A percentile compares a stretch with the other conserved stretches of the same genome.
phyloP scores from a whole-genome alignment of 2,113 vertebrate genomes.

The Protobothrops flavoviridis region DNA sequence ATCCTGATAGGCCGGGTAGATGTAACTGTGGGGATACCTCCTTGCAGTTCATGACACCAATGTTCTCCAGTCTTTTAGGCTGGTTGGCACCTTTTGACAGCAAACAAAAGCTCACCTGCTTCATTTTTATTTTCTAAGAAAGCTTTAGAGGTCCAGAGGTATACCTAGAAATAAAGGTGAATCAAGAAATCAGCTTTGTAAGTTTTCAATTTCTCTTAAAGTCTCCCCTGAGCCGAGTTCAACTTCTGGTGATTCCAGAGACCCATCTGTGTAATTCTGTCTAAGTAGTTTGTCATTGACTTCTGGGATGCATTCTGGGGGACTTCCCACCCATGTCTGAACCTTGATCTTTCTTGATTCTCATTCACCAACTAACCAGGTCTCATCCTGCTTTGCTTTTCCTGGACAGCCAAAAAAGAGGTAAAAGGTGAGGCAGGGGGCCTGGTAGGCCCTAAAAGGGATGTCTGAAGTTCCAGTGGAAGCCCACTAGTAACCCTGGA shows the following conservation, averaged over 20 bases:
- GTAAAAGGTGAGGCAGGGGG: background rate
- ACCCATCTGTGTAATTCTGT: background rate
- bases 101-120: background rate
- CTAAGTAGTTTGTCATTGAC: background rate
- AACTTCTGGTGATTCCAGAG: background rate
- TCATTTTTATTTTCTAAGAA: background rate
- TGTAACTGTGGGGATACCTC: background rate
- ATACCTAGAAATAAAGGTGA: background rate
- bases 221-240: background rate
- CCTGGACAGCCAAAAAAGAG: background rate
- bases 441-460: background rate
- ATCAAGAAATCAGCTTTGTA: background rate
- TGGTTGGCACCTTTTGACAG: background rate
- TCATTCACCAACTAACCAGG: background rate
- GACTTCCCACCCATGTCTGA: background rate
- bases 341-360: background rate
- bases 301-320: background rate
- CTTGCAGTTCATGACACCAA: background rate
- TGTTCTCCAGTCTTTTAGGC: background rate
- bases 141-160: background rate
- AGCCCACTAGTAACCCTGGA: background rate
- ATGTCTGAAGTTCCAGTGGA: background rate
- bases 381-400: background rate
- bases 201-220: background rate
- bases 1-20: background rate